Evolutionary conservation across 2,888 invertebrate genomes (phyloP), one percentile per base, ranked within the genome.

Genomic region (Drosophila sordidapex): DNA sequence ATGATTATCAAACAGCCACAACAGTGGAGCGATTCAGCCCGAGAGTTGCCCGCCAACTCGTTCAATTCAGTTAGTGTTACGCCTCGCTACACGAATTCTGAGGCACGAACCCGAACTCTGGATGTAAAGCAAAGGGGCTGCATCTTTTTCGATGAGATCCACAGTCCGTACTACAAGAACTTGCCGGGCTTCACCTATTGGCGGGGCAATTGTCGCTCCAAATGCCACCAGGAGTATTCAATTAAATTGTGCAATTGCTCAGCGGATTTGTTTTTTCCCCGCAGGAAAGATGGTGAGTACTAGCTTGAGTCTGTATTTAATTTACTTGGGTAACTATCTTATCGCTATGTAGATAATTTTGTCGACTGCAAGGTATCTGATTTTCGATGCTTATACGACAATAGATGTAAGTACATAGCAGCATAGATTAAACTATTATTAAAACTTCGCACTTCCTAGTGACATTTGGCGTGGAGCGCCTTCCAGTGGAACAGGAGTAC

Each of bases 191-290:
- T 92, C 6, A 31, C 60, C 1, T 93, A 93, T 69, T 90, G 91
- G 85, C 82, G 86, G 4, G 81, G 83, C 11, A 93, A 93, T 67
- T 93, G 93, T 63, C 84, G 90, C 18, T 81, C 86, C 21, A 87
- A 89, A 60, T 93, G 93, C 63, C 92, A 92, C 43, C 92, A 93
- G 76, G 89, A 91, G 27, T 84, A 92, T 66, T 74, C 89, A 7
- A 36, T 91, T 2, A 64, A 86, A 1, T 71, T 81, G 33, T 93
- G 93, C 69, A 88, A 90, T 7, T 93, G 93, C 60, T 91, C 90
- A 2, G 76, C 92, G 6, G 82, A 83, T 18, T 61, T 91, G 7
- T 78, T 92, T 15, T 93, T 91, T 82, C 93, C 93, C 4, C 62
- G 66, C 13, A 80, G 67, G 21, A 54, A 63, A 38, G 57, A 79